Conservation (phyloP, 2,888 invertebrate genomes). For the Dusona sp. region DNA sequence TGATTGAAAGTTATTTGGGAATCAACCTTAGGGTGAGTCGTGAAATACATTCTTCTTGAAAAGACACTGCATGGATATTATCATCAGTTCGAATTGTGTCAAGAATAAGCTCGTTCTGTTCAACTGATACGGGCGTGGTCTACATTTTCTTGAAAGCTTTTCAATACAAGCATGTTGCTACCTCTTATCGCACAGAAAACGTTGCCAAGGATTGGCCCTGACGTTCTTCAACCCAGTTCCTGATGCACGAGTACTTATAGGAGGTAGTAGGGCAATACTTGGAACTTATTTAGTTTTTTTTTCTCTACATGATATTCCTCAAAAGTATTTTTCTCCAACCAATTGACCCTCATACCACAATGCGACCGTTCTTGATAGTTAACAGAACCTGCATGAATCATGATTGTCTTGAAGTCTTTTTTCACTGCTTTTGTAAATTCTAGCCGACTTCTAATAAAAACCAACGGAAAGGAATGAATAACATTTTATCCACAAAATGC, state of each 20-base stretch:
- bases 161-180: slow-evolving; percentile 18
- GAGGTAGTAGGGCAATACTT: slow-evolving; percentile 1
- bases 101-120: slow-evolving; percentile 36
- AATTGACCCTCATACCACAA: slow-evolving; percentile 33
- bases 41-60: not conserved
- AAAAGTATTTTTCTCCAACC: slow-evolving; percentile 22
- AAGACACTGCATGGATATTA: not conserved
- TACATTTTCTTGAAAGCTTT: slow-evolving; percentile 42
- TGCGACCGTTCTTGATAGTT: slow-evolving; percentile 19
- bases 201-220: slow-evolving; percentile 52
- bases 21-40: not conserved
- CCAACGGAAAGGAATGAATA: no score
- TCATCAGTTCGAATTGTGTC: slow-evolving; percentile 30
- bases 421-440: not conserved
- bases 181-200: slow-evolving; percentile 48
- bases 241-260: not conserved
- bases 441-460: not conserved
- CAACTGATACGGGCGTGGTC: slow-evolving; percentile 43
- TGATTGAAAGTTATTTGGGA: not conserved
- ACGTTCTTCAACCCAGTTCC: slow-evolving; percentile 52
- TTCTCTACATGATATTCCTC: not conserved
- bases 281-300: slow-evolving; percentile 22
- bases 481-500: not conserved
- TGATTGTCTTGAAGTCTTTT: slow-evolving; percentile 13
- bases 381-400: not conserved